These are phyloP conservation scores for Neolamprologus variostigma DNA, from an alignment of 2,113 vertebrate genomes.

Conservation along the genomic window DNA sequence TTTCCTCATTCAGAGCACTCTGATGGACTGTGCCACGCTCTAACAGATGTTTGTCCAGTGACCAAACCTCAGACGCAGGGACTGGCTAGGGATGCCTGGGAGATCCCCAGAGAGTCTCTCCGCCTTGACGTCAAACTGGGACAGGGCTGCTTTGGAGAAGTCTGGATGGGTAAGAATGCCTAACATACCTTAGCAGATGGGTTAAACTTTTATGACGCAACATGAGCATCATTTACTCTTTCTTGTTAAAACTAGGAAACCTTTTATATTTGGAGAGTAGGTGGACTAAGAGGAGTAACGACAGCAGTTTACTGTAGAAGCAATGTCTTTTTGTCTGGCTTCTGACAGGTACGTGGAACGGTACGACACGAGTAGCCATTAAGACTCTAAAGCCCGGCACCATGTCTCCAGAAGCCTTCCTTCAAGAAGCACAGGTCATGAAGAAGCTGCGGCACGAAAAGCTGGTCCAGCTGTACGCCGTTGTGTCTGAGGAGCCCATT, in stretches of 20 bases:
- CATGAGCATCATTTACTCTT: background rate
- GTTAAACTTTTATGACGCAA: background rate
- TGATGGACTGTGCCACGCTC: conserved; percentile 88
- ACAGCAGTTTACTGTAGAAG: background rate
- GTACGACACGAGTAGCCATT: conserved; percentile 90
- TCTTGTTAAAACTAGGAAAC: background rate
- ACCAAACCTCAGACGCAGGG: conserved; percentile 96
- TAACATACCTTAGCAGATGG: background rate
- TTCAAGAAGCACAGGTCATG: conserved; percentile 98
- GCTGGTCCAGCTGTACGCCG: conserved; percentile 89
- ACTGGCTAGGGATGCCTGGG: conserved; percentile 92
- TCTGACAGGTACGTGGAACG: conserved; percentile 87
- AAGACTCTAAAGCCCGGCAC: conserved; percentile 94
- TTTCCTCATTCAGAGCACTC: conserved; percentile 75
- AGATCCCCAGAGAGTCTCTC: conserved; percentile 90
- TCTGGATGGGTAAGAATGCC: conserved; percentile 90
- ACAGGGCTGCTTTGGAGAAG: conserved; percentile 96
- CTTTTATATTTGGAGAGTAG: background rate
- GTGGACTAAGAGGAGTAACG: background rate
- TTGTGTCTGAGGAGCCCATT: conserved; percentile 94
- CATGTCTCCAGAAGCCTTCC: conserved; percentile 95
- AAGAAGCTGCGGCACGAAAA: conserved; percentile 95
- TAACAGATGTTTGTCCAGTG: conserved; percentile 88
- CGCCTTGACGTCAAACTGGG: conserved; percentile 94
- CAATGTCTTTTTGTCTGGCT: background rate